These are phyloP conservation scores for Martes martes DNA, from an alignment of 2,113 vertebrate species.

Conservation along the genomic window DNA sequence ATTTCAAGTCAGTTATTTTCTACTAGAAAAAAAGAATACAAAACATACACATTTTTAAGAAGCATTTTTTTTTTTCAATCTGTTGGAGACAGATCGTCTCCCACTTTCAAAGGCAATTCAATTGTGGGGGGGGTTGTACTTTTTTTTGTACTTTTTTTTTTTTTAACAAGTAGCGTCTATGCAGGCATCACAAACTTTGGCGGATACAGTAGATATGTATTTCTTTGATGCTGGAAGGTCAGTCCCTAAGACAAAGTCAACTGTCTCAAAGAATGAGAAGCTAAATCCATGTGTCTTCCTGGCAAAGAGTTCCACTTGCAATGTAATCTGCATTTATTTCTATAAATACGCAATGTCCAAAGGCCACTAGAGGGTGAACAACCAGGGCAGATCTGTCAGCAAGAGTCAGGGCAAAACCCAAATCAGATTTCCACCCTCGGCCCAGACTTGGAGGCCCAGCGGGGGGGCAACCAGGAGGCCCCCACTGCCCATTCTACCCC, in stretches of 20 bases:
- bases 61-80: conserved; percentile 89
- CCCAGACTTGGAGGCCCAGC: not conserved
- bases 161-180: conserved; percentile 87
- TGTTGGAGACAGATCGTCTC: conserved; percentile 87
- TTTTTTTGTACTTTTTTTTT: conserved; percentile 78
- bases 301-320: conserved; percentile 76
- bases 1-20: conserved; percentile 90
- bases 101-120: conserved; percentile 94
- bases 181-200: conserved; percentile 95
- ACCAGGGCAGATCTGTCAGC: conserved; percentile 78
- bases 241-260: conserved; percentile 78
- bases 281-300: conserved; percentile 66
- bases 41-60: conserved; percentile 99
- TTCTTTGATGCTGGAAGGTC: conserved; percentile 79
- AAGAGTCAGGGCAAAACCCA: conserved; percentile 53
- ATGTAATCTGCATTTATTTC: conserved; percentile 75
- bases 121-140: conserved; percentile 70
- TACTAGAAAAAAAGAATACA: conserved; percentile 99
- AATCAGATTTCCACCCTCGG: not conserved
- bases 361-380: conserved; percentile 95
- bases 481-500: not conserved
- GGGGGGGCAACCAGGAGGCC: not conserved
- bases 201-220: conserved; percentile 89
- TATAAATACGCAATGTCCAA: conserved; percentile 87
- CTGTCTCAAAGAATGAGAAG: conserved; percentile 71